Percentiles rank a stretch among this genome's conserved stretches.
Evolutionary conservation across 2,888 invertebrate genomes (phyloP).

Genomic region (Heliconius ismenius): DNA sequence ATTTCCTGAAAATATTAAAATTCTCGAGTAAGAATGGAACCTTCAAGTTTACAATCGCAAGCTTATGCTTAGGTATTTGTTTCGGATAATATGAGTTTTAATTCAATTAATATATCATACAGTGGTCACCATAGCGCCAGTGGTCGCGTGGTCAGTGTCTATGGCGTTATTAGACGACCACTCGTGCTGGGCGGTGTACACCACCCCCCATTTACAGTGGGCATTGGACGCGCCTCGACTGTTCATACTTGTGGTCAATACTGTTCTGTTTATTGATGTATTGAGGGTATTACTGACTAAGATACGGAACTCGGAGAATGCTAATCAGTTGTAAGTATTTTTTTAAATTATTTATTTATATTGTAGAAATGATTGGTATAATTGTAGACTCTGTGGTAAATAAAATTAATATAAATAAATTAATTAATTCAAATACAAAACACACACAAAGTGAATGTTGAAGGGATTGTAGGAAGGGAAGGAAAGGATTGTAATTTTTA

Average conservation of each 20-base stretch:
- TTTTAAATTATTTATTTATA: neutral
- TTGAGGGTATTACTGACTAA: slow-evolving; percentile 84
- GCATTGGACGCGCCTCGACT: slow-evolving; percentile 83
- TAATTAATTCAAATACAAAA: too few species aligned
- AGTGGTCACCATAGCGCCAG: slow-evolving; percentile 78
- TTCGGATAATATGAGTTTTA: neutral
- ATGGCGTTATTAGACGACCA: slow-evolving; percentile 76
- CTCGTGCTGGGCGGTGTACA: slow-evolving; percentile 84
- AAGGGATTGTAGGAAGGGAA: too few species aligned
- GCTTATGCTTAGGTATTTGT: too few species aligned
- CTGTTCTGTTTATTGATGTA: slow-evolving; percentile 83
- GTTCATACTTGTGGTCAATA: slow-evolving; percentile 81
- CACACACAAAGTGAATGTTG: too few species aligned
- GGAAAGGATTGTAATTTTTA: too few species aligned
- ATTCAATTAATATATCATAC: slow-evolving; percentile 28
- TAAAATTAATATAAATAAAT: too few species aligned
- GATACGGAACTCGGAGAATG: slow-evolving; percentile 78
- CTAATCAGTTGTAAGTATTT: slow-evolving; percentile 70
- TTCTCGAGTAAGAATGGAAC: too few species aligned
- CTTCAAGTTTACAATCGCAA: too few species aligned
- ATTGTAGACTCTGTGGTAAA: too few species aligned
- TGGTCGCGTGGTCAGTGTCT: slow-evolving; percentile 78
- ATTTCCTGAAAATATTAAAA: too few species aligned
- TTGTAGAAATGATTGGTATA: neutral
- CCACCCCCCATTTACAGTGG: slow-evolving; percentile 81